phyloP scores from a whole-genome alignment of 35 echinoderm and acorn worm species.

The Eucidaris tribuloides region DNA sequence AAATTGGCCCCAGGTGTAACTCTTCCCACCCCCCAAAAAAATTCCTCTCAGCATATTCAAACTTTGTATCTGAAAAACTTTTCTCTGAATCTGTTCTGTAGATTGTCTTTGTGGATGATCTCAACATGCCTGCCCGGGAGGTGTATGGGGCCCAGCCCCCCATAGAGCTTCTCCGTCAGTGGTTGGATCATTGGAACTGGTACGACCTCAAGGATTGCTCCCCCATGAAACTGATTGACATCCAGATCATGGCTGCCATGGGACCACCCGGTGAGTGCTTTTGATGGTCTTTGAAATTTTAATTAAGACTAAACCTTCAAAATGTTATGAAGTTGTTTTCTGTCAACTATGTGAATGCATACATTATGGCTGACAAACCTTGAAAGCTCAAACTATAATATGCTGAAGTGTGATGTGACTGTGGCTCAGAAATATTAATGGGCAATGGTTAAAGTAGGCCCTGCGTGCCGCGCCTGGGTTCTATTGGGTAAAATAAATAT shows the following conservation, averaged over 20 bases:
- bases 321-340: background rate
- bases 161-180: constrained; percentile 84
- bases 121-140: constrained; percentile 96
- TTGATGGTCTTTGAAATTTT: too few species aligned
- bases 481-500: too few species aligned
- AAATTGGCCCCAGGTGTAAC: too few species aligned
- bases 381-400: background rate
- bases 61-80: too few species aligned
- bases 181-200: constrained; percentile 97
- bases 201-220: constrained; percentile 92
- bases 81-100: background rate
- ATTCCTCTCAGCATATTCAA: too few species aligned
- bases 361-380: background rate
- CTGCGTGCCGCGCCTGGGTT: too few species aligned
- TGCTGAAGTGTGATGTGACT: too few species aligned
- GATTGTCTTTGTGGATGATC: constrained; percentile 96
- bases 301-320: too few species aligned
- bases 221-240: constrained; percentile 81
- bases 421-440: too few species aligned
- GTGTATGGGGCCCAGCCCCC: constrained; percentile 94
- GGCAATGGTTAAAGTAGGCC: too few species aligned
- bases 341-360: background rate
- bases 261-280: constrained; percentile 73
- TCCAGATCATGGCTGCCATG: constrained; percentile 95
- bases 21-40: too few species aligned